phyloP scores from a whole-genome alignment of 2,797 vertebrate species.

The Gymnoscopelus microlampas region DNA sequence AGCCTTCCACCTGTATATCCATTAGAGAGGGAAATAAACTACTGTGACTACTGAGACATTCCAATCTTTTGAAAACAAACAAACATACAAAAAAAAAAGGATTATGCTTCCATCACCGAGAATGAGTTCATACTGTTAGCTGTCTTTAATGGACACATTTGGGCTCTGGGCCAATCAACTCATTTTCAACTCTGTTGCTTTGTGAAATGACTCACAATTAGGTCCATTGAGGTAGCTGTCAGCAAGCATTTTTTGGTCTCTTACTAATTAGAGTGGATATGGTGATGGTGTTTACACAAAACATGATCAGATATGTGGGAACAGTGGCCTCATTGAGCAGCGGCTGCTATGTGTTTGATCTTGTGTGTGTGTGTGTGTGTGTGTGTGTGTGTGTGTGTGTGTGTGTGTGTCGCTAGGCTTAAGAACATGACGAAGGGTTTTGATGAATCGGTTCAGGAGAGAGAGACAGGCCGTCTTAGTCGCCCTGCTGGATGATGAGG shows the following conservation, averaged over 20 bases:
- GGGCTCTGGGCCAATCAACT: slow-evolving; percentile 53
- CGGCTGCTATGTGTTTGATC: slow-evolving; percentile 45
- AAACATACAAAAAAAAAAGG: background rate
- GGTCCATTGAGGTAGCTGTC: slow-evolving; percentile 66
- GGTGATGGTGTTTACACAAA: slow-evolving; percentile 68
- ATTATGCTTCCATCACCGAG: slow-evolving; percentile 44
- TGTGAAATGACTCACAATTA: slow-evolving; percentile 65
- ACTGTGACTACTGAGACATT: no score
- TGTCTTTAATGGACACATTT: slow-evolving; percentile 54
- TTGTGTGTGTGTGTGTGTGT: slow-evolving; percentile 5
- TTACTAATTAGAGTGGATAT: slow-evolving; percentile 63
- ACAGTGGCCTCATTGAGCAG: slow-evolving; percentile 49
- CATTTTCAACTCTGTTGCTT: slow-evolving; percentile 59
- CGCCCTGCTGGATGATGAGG: slow-evolving; percentile 38
- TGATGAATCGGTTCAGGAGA: no score
- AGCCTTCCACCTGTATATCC: no score
- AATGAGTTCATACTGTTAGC: slow-evolving; percentile 36
- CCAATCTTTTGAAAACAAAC: background rate
- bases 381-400: background rate
- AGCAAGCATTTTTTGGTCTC: slow-evolving; percentile 50
- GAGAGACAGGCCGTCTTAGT: no score
- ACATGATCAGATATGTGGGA: slow-evolving; percentile 54
- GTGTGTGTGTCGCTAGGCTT: background rate
- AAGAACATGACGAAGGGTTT: no score
- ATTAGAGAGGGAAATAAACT: no score